Conservation (phyloP, 1,140 invertebrate genomes). For the Triops longicaudatus region DNA sequence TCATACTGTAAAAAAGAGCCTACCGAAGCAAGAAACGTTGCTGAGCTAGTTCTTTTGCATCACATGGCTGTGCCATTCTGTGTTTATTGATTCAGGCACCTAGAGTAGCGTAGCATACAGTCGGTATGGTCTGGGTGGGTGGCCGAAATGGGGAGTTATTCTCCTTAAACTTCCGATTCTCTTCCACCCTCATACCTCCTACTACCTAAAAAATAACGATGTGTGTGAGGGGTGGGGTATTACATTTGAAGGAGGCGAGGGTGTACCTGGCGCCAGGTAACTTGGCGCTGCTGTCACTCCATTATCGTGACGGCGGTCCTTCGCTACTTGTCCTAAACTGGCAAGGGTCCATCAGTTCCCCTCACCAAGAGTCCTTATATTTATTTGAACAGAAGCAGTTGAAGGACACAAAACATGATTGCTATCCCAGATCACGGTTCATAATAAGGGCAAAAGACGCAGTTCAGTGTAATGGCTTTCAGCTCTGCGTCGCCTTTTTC, state of each 20-base stretch:
- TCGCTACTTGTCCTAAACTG: not conserved
- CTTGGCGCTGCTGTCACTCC: not conserved
- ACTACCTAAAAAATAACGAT: not conserved
- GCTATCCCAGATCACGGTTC: not conserved
- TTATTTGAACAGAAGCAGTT: not conserved
- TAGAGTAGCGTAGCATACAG: not conserved
- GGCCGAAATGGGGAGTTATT: not conserved
- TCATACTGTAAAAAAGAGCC: not conserved
- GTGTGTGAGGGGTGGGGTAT: not conserved
- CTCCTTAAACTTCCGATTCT: not conserved
- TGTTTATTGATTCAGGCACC: constrained; percentile 12
- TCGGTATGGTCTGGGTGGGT: not conserved
- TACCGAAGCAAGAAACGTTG: not conserved
- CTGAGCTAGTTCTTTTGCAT: not conserved
- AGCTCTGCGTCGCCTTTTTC: no score
- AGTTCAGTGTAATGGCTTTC: not conserved
- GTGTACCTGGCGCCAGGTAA: constrained; percentile 9
- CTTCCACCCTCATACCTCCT: not conserved
- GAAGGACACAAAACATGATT: not conserved
- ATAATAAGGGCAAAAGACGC: not conserved
- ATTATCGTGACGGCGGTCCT: constrained; percentile 6
- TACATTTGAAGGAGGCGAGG: not conserved
- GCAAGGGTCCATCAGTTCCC: constrained; percentile 8
- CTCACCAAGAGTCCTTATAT: not conserved
- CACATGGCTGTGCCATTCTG: not conserved